phyloP scores from a whole-genome alignment of 1,140 invertebrate genomes.

The Oreohelix idahoensis region DNA sequence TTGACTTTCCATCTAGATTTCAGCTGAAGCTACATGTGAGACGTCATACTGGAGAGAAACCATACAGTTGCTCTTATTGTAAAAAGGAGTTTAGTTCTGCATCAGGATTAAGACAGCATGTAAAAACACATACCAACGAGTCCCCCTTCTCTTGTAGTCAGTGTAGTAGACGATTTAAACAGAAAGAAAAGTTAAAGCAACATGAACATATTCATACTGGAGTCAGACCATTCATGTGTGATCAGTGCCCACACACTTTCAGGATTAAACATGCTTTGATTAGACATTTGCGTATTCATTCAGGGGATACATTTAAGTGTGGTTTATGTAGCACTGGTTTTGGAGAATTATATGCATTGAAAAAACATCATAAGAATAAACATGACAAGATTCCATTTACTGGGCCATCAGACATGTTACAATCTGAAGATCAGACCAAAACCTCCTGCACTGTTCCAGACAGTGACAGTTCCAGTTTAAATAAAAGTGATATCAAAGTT shows the following conservation, averaged over 20 bases:
- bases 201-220: slow-evolving; percentile 1
- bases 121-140: neutral
- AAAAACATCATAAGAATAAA: neutral
- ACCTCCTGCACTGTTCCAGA: neutral
- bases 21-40: neutral
- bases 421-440: neutral
- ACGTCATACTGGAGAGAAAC: slow-evolving; percentile 32
- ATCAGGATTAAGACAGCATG: neutral
- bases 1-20: neutral
- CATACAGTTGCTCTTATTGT: slow-evolving; percentile 17
- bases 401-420: neutral
- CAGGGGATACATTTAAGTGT: neutral
- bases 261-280: neutral
- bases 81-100: neutral
- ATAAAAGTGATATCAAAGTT: neutral
- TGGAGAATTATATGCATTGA: neutral
- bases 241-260: neutral
- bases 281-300: neutral
- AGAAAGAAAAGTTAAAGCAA: neutral
- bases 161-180: neutral
- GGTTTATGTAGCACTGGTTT: neutral
- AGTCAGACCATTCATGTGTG: slow-evolving; percentile 2
- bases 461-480: neutral
- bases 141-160: neutral
- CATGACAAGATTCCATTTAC: neutral